These are phyloP conservation scores for Eutolmus rufibarbis DNA, from an alignment of 2,888 invertebrate genomes.

Conservation along the genomic window DNA sequence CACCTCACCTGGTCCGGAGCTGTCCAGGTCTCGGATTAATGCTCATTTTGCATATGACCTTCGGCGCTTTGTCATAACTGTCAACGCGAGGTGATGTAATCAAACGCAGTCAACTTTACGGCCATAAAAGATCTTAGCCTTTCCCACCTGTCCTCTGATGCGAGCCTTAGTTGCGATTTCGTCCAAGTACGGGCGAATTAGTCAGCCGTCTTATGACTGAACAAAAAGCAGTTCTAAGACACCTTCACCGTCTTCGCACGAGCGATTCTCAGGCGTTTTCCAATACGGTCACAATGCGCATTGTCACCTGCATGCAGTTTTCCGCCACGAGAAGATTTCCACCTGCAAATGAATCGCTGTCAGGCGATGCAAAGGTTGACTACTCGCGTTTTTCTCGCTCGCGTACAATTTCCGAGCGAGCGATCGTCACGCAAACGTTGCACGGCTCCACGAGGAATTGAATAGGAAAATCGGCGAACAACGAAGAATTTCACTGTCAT, in stretches of 20 bases:
- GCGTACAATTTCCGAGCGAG: not conserved
- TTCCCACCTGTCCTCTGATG: not conserved
- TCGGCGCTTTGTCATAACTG: not conserved
- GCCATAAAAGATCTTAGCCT: not conserved
- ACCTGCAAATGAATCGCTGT: not conserved
- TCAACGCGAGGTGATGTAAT: not conserved
- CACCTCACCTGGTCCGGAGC: not conserved
- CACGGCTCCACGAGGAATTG: not conserved
- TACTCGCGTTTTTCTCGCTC: not conserved
- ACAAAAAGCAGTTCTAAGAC: not conserved
- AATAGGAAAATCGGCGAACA: not conserved
- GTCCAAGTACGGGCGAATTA: not conserved
- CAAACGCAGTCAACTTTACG: not conserved
- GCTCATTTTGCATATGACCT: not conserved
- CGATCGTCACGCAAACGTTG: not conserved
- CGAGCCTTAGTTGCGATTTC: not conserved
- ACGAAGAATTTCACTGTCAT: slow-evolving; percentile 3
- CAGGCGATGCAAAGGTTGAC: not conserved
- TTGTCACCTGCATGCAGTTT: not conserved
- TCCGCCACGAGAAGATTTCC: not conserved
- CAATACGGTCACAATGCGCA: not conserved
- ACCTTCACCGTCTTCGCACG: not conserved
- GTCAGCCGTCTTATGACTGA: not conserved
- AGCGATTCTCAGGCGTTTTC: not conserved
- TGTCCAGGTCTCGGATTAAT: not conserved